phyloP scores from a whole-genome alignment of 2,888 invertebrate species.

The Ypsolopha scabrella region DNA sequence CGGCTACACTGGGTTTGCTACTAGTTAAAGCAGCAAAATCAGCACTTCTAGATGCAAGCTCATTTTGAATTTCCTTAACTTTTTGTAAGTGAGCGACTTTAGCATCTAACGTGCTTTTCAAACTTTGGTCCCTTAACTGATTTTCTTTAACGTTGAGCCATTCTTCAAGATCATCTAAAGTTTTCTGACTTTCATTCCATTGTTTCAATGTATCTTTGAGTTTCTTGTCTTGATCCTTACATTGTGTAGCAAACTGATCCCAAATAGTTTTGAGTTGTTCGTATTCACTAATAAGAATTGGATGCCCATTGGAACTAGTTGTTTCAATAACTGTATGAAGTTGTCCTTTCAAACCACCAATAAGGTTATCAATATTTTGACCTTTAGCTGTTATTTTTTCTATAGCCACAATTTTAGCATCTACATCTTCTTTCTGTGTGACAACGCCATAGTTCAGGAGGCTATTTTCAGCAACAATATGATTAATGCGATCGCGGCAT shows the following conservation, averaged over 20 bases:
- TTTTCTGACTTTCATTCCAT: conserved; percentile 84
- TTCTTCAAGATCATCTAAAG: conserved; percentile 80
- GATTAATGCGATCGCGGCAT: conserved; percentile 84
- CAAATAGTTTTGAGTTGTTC: conserved; percentile 81
- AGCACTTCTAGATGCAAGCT: conserved; percentile 75
- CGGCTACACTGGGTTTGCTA: conserved; percentile 77
- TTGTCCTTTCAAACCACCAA: conserved; percentile 77
- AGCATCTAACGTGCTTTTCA: conserved; percentile 86
- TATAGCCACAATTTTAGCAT: conserved; percentile 79
- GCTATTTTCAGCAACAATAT: conserved; percentile 82
- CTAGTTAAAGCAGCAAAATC: conserved; percentile 78
- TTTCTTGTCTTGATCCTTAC: conserved; percentile 77
- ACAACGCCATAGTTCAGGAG: conserved; percentile 83
- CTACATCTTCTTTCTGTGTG: conserved; percentile 83
- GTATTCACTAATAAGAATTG: conserved; percentile 77
- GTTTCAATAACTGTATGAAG: conserved; percentile 79
- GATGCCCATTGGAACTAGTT: conserved; percentile 83
- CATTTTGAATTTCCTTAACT: conserved; percentile 77
- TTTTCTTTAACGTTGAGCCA: conserved; percentile 91
- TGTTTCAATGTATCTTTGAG: conserved; percentile 81
- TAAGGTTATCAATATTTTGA: conserved; percentile 78
- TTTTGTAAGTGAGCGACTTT: conserved; percentile 85
- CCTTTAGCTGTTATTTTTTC: conserved; percentile 81
- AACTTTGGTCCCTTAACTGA: conserved; percentile 88
- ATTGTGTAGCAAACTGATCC: conserved; percentile 80